Evolutionary conservation across 1,140 invertebrate species (phyloP).

Genomic region (Euwallacea fornicatus): DNA sequence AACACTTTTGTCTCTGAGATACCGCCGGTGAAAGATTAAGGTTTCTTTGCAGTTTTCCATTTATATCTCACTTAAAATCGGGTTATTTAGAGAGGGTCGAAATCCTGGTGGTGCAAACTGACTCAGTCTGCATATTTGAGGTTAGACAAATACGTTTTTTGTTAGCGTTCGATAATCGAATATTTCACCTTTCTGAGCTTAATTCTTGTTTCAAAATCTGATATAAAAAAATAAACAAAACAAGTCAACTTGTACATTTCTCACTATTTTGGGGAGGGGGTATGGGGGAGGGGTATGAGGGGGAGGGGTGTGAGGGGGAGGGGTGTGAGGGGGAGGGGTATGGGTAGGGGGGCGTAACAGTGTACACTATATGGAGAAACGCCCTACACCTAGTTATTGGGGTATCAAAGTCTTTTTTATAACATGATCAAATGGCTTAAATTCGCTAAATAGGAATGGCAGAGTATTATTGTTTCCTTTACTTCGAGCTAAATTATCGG

Average conservation of each 20-base stretch:
- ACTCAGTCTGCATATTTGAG: no score
- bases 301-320: neutral
- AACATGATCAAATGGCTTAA: neutral
- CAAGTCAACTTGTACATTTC: neutral
- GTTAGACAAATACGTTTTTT: no score
- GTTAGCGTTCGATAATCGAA: neutral
- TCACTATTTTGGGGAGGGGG: neutral
- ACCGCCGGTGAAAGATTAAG: no score
- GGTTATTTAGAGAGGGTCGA: no score
- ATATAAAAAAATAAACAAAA: neutral
- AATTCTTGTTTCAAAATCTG: neutral
- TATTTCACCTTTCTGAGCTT: neutral
- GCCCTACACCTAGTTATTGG: slow-evolving; percentile 17
- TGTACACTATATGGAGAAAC: slow-evolving; percentile 16
- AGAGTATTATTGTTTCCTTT: no score
- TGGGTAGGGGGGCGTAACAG: neutral
- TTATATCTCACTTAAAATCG: no score
- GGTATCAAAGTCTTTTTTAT: slow-evolving; percentile 8
- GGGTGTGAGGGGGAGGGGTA: neutral
- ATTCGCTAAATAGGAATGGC: no score
- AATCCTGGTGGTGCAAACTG: no score
- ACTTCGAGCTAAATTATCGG: no score
- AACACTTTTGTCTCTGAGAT: no score
- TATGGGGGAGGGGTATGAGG: neutral
- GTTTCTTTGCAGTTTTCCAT: no score